phyloP scores from a whole-genome alignment of 2,113 vertebrate genomes.

The Alethe diademata region DNA sequence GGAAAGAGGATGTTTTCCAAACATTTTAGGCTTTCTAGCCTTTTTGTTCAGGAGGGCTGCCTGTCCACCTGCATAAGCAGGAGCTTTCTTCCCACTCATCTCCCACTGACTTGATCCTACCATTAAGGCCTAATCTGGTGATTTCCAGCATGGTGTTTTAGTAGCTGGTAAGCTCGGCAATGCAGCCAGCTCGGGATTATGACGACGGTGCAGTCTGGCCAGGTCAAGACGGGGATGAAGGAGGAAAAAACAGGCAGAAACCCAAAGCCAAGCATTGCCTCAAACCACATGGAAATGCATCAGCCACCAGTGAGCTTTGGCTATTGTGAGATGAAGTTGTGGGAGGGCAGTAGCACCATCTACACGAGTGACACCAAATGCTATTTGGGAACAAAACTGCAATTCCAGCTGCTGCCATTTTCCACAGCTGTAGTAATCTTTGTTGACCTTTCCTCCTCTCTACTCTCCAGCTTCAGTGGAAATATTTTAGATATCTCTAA shows the following conservation, averaged over 20 bases:
- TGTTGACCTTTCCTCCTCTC: background rate
- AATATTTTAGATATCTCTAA: background rate
- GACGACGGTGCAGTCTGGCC: background rate
- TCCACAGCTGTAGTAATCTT: background rate
- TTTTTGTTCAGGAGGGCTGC: background rate
- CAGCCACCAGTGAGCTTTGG: fast-evolving
- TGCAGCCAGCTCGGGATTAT: conserved; percentile 38
- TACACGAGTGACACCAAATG: background rate
- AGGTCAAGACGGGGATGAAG: background rate
- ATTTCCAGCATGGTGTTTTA: background rate
- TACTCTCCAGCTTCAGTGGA: background rate
- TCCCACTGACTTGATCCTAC: background rate
- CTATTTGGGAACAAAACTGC: background rate
- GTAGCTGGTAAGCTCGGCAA: background rate
- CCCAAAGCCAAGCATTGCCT: background rate
- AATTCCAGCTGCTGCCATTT: background rate
- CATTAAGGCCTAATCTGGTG: conserved; percentile 26
- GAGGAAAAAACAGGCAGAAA: background rate
- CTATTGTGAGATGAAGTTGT: background rate
- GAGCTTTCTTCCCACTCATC: background rate
- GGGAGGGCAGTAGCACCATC: background rate
- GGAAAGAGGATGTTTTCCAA: background rate
- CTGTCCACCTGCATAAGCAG: background rate
- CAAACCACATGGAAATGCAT: background rate
- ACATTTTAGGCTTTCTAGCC: background rate